Conservation (phyloP, 1,140 invertebrate species). For the Sarcophaga bullata region DNA sequence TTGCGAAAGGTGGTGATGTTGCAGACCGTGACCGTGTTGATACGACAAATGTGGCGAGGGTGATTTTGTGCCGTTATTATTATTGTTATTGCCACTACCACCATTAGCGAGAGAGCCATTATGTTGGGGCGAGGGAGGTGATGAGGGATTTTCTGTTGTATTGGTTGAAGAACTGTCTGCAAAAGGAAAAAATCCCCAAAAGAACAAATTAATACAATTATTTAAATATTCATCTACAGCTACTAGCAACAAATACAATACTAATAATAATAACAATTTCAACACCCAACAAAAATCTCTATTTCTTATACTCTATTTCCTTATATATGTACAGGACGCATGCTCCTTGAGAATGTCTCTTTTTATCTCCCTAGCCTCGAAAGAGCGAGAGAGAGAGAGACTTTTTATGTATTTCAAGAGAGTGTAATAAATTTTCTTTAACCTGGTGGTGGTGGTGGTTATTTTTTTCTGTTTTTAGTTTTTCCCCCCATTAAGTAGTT, state of each 20-base stretch:
- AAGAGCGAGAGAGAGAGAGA: not conserved
- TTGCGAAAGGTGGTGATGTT: conserved; percentile 65
- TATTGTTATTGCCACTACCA: conserved; percentile 43
- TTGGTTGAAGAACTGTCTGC: conserved; percentile 75
- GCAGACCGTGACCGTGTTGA: conserved; percentile 63
- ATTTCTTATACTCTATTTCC: not conserved
- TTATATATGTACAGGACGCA: not conserved
- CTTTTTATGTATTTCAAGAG: not conserved
- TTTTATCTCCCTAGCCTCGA: not conserved
- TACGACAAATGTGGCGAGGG: conserved; percentile 43
- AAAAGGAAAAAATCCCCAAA: conserved; percentile 63
- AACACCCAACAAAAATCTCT: not conserved
- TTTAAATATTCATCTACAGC: not conserved
- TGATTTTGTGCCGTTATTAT: conserved; percentile 45
- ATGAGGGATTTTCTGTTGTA: conserved; percentile 64
- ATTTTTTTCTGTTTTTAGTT: not conserved
- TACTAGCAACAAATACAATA: not conserved
- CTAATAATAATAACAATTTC: not conserved
- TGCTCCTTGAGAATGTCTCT: not conserved
- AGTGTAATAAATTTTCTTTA: not conserved
- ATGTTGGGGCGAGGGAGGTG: conserved; percentile 59
- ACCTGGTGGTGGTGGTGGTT: not conserved
- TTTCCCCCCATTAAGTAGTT: not conserved
- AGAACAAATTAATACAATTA: conserved; percentile 24
- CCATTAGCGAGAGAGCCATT: conserved; percentile 41